A percentile compares a stretch with the other conserved stretches of the same genome.
Conservation (phyloP, 2,113 vertebrate genomes). For the Eretmochelys imbricata region DNA sequence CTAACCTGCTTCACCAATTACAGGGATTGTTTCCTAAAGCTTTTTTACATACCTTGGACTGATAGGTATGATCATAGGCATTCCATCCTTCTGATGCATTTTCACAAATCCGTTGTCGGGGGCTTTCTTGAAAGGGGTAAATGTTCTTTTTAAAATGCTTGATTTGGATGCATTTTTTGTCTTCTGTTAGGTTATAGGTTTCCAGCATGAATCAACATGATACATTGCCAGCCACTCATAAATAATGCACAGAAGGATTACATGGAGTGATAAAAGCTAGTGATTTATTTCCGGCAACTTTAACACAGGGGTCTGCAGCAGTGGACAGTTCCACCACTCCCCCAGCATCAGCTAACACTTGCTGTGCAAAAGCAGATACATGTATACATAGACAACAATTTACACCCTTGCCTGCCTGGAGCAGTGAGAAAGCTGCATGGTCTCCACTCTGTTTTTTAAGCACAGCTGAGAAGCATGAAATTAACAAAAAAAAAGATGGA, state of each 20-base stretch:
- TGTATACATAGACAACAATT: not conserved
- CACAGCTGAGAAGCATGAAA: not conserved
- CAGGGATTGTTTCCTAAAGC: not conserved
- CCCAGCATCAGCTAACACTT: not conserved
- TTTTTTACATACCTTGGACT: not conserved
- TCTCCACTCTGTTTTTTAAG: not conserved
- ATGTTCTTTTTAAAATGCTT: constrained; percentile 13
- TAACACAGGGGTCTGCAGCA: too few species aligned
- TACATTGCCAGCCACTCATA: constrained; percentile 56
- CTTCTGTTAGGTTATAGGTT: constrained; percentile 53
- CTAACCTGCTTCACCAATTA: not conserved
- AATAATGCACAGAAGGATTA: constrained; percentile 61
- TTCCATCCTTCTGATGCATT: constrained; percentile 33
- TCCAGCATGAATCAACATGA: constrained; percentile 23
- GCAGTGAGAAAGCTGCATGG: not conserved
- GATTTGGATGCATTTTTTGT: constrained; percentile 40
- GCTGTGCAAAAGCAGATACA: not conserved
- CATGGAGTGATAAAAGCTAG: constrained; percentile 56
- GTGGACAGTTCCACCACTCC: not conserved
- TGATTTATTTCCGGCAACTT: constrained; percentile 66
- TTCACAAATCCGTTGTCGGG: constrained; percentile 16
- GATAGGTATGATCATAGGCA: not conserved
- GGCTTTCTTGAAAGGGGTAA: constrained; percentile 32
- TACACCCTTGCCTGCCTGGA: not conserved
- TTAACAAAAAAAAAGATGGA: not conserved